Evolutionary conservation across 2,888 invertebrate genomes (phyloP), one percentile per base, ranked within the genome.

Genomic region (Syrphus vitripennis): DNA sequence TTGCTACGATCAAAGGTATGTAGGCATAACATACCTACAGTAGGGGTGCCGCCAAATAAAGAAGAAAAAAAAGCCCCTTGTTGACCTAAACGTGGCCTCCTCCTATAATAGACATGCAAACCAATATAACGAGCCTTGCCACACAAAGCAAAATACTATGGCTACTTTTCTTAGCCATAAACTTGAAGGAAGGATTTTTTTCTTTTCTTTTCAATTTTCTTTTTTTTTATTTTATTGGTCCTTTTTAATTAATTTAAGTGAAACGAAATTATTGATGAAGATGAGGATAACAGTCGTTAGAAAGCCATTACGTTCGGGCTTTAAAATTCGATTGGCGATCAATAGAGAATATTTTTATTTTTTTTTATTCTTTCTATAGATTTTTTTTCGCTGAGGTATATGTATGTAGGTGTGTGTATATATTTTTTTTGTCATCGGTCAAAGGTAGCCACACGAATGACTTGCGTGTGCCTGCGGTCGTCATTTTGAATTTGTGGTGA

Each of bases 201-300:
- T 42, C 42, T 50, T 65, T n/a, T n/a, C n/a, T n/a, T n/a, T n/a
- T n/a, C n/a, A n/a, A n/a, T n/a, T n/a, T n/a, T 26, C 3, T 2
- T 61, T 37, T 21, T 6, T 21, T 59, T 24, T 2, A 40, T 40
- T 57, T 26, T 24, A 19, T 31, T 50, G 69, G 45, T 50, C 69
- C 29, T 45, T 69, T 50, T 82, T 86, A 86, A 86, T 86, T 86
- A 82, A 69, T 82, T 86, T 78, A 74, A 86, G 77, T 86, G 86
- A 86, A 86, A 53, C 63, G 74, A 74, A 82, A 81, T 86, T 78
- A 82, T 77, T 86, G 86, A 82, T 72, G 72, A 63, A 63, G 34
- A 74, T 72, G 81, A 40, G 76, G 72, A 77, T 69, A 69, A 55
- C 42, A 76, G 72, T 86, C 77, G 72, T 77, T 78, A 77, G 69